Base-by-base conservation (phyloP, 1,140 invertebrate genomes). In the Caenorhabditis briggsae region DNA sequence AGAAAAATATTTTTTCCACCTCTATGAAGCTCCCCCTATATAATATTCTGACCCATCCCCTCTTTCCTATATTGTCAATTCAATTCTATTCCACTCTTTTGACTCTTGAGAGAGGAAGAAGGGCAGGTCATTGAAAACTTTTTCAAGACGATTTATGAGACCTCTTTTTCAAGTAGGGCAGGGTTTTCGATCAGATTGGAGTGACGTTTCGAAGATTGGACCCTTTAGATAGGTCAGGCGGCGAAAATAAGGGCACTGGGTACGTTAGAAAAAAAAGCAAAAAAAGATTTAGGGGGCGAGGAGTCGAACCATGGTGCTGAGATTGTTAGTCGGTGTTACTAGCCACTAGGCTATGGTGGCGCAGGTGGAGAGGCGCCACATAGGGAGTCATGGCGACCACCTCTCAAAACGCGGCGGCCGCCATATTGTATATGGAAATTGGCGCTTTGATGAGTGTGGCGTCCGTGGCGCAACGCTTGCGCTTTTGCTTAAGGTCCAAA, bases 1-100 rank as follows among this genome's bases (percentile, higher is more conserved):
- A 33, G 33, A 33, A 33, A 33, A 33, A 33, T 33, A 3, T 33
- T 33, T 33, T 33, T 33, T 33, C 33, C 33, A 11, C 59, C 59
- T n/a, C 20, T 74, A 46, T 18, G 33, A 33, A 33, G 5, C 14
- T 46, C 16, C 14, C 6, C 9, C 12, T 5, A 20, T 48, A 12
- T 78, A 50, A 25, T 50, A 50, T 50, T 48, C 70, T 50, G 46
- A 50, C 46, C 46, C 46, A 18, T 61, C 59, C 59, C 59, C 59
- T 20, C 23, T 61, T 25, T n/a, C 46, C 43, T 50, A 20, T 23
- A 78, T 78, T 78, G 70, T 78, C 70, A 78, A 78, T 78, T 78
- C 70, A 78, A 78, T 78, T 78, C 70, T 46, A 78, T 78, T 78
- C 70, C 70, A 78, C 70, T 78, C 70, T 23, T 78, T 78, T 50